A percentile compares a stretch with the other conserved stretches of the same genome.
phyloP scores from a whole-genome alignment of 2,113 vertebrate genomes.

The Heterochromis multidens region DNA sequence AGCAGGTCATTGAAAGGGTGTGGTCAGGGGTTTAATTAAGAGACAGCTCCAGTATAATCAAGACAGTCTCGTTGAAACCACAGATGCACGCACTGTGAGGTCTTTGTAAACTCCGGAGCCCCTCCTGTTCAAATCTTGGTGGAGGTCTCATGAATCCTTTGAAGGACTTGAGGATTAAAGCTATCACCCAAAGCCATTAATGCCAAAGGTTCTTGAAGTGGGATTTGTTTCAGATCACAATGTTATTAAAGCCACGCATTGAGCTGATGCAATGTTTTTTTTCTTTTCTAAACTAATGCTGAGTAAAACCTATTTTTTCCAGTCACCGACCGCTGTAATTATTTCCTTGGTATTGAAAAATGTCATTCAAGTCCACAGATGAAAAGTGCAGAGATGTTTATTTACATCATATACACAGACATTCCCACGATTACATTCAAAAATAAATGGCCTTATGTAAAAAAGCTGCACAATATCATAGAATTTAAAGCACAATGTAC shows the following conservation, averaged over 20 bases:
- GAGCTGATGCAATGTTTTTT: neutral
- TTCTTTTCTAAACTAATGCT: slow-evolving; percentile 29
- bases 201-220: slow-evolving; percentile 16
- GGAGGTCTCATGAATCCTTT: neutral
- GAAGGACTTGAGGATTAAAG: neutral
- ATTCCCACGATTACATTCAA: slow-evolving; percentile 62
- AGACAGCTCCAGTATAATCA: neutral
- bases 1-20: neutral
- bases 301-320: slow-evolving; percentile 37
- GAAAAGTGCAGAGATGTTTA: slow-evolving; percentile 62
- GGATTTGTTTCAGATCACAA: neutral
- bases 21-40: neutral
- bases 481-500: slow-evolving; percentile 23
- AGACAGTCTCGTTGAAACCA: neutral
- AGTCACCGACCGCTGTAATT: neutral
- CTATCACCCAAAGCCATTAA: neutral
- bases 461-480: neutral
- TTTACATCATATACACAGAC: slow-evolving; percentile 74
- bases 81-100: neutral
- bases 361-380: neutral
- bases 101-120: neutral
- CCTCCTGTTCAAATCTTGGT: neutral
- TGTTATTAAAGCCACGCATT: neutral
- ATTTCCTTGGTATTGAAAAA: neutral
- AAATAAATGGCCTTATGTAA: slow-evolving; percentile 17